Evolutionary conservation across 2,888 invertebrate species (phyloP).

Genomic region (Tiliacea citrago): DNA sequence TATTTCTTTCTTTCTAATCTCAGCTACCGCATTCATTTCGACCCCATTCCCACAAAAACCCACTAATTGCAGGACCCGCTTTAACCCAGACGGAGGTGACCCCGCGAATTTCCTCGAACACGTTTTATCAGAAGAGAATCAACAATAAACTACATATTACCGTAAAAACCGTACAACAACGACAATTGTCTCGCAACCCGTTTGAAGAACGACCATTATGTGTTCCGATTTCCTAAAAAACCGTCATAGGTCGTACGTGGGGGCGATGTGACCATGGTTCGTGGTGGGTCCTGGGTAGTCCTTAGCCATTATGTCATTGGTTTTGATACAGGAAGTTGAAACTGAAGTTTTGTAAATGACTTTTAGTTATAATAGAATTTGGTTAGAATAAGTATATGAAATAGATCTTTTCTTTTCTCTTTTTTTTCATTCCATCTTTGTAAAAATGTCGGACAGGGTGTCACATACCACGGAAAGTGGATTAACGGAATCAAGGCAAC

Average conservation of each 20-base stretch:
- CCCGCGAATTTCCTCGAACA: slow-evolving; percentile 62
- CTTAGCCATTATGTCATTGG: no score
- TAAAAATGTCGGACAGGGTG: no score
- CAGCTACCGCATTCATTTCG: slow-evolving; percentile 31
- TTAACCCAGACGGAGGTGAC: slow-evolving; percentile 51
- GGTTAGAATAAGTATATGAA: no score
- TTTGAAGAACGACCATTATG: slow-evolving; percentile 58
- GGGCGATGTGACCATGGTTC: slow-evolving; percentile 41
- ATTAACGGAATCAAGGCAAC: no score
- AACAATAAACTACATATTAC: slow-evolving; percentile 65
- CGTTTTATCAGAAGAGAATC: slow-evolving; percentile 57
- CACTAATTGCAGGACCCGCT: slow-evolving; percentile 53
- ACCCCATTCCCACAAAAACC: slow-evolving; percentile 47
- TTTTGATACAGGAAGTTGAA: no score
- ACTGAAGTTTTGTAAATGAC: no score
- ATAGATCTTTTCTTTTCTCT: no score
- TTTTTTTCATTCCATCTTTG: no score
- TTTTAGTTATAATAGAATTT: no score
- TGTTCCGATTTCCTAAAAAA: slow-evolving; percentile 66
- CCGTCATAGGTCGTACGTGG: slow-evolving; percentile 58
- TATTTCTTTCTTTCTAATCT: slow-evolving; percentile 7
- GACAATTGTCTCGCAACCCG: slow-evolving; percentile 65
- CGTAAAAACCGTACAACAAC: slow-evolving; percentile 62
- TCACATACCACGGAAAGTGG: no score
- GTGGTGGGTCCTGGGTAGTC: not conserved